Base-by-base conservation (phyloP, 2,113 vertebrate species). In the Chitala chitala region DNA sequence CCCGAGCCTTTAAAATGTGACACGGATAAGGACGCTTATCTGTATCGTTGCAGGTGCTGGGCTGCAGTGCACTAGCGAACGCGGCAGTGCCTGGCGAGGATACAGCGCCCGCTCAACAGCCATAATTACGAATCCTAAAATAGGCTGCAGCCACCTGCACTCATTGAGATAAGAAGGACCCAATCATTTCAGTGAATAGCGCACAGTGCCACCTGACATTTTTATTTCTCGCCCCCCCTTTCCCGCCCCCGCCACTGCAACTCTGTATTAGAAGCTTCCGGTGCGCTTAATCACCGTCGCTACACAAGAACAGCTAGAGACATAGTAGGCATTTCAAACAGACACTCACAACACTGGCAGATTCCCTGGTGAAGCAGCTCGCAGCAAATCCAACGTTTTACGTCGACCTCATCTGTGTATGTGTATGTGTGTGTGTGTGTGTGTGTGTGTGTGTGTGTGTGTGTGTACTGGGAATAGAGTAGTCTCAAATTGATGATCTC, bases 81-180 rank as follows among this genome's bases (percentile, higher is more conserved):
- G 70, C 15, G 33, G 51, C 65, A 74, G n/a, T n/a, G n/a, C 58
- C 42, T 42, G 29, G 29, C 50, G 42, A 65, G 61, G 61, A 63
- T 54, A 50, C 13, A 33, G 36, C 58, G 40, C 55, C 17, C 31
- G 46, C 40, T 42, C 33, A 26, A 55, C 54, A 33, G n/a, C 59
- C 53, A 44, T 54, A 76, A 72, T 66, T 77, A 65, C n/a, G 70
- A 72, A 46, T 59, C 31, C 54, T 63, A 80, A 80, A 86, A 85
- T 76, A 79, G 85, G 83, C 79, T 71, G 53, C 76, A 78, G 72
- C 85, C 86, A 87, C 86, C 87, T 88, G 86, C 80, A 79, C 76
- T 74, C 78, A 79, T 69, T 80, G 79, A 86, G 85, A 87, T 84
- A 87, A 86, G 84, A 66, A 42, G 3, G 76, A 76, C 54, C 80